These are phyloP conservation scores for Elaeidobius kamerunicus DNA, from an alignment of 2,888 invertebrate genomes.

Conservation along the genomic window DNA sequence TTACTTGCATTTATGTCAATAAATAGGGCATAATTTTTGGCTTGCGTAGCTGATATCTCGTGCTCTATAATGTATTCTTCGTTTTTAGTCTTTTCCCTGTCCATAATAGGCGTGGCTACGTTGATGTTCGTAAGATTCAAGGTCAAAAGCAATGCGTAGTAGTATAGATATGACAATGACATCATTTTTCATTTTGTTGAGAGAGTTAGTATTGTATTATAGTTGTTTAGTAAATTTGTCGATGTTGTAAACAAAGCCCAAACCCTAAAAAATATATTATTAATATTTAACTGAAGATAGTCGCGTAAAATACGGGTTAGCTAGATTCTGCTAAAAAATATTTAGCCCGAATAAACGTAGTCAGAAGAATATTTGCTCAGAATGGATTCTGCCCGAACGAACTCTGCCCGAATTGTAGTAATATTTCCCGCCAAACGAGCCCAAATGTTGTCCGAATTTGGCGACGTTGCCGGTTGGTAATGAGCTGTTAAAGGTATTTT, in stretches of 20 bases:
- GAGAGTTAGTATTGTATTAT: slow-evolving; percentile 5
- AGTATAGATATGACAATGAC: slow-evolving; percentile 16
- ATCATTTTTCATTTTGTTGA: slow-evolving; percentile 38
- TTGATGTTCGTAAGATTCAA: slow-evolving; percentile 3
- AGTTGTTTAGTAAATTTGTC: too few species aligned
- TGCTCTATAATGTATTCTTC: slow-evolving; percentile 66
- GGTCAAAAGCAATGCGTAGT: slow-evolving; percentile 8
- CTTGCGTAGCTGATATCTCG: slow-evolving; percentile 58
- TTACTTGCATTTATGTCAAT: slow-evolving; percentile 52
- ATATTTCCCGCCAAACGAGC: too few species aligned
- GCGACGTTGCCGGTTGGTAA: too few species aligned
- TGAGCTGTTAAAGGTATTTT: too few species aligned
- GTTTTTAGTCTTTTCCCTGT: slow-evolving; percentile 40
- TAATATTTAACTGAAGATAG: too few species aligned
- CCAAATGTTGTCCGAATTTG: too few species aligned
- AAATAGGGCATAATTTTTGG: slow-evolving; percentile 54
- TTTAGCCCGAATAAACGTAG: too few species aligned
- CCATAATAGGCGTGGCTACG: slow-evolving; percentile 25
- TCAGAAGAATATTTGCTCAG: too few species aligned
- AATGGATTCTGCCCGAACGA: too few species aligned
- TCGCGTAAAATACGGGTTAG: too few species aligned
- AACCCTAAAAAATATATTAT: neutral
- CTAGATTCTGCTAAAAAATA: too few species aligned
- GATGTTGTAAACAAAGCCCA: slow-evolving; percentile 10
- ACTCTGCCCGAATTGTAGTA: too few species aligned